Evolutionary conservation across 2,888 invertebrate genomes (phyloP).

Genomic region (Mythimna lalbum): DNA sequence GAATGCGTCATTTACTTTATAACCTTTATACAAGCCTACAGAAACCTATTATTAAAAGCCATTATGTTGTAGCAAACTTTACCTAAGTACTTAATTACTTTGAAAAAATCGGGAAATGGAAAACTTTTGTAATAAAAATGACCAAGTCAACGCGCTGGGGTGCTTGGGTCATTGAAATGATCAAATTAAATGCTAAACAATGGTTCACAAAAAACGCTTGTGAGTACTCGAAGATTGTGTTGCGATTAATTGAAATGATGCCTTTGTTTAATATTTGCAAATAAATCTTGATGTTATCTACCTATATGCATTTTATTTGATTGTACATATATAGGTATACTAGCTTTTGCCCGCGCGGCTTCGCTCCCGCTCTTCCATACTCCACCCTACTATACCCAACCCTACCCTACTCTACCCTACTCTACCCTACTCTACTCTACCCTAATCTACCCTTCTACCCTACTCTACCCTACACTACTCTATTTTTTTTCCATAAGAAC

Average conservation of each 20-base stretch:
- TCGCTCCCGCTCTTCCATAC: no score
- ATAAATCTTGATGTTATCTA: neutral
- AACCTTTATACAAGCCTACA: neutral
- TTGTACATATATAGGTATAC: no score
- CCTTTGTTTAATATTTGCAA: conserved; percentile 31
- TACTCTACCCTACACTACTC: no score
- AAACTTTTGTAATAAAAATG: neutral
- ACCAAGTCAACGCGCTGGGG: neutral
- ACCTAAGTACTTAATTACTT: no score
- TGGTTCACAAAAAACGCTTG: conserved; percentile 24
- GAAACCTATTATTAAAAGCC: neutral
- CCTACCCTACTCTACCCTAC: no score
- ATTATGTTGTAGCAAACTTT: neutral
- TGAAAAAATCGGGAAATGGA: neutral
- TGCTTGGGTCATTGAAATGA: neutral
- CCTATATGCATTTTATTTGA: neutral
- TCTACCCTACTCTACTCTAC: no score
- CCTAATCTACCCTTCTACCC: no score
- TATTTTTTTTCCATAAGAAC: no score
- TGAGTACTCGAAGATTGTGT: conserved; percentile 6
- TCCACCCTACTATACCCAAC: no score
- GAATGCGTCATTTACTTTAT: neutral
- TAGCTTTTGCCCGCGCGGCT: no score
- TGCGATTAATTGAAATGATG: conserved; percentile 29
- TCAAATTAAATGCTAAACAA: conserved; percentile 12